Evolutionary conservation across 2,888 invertebrate genomes (phyloP), one percentile per base, ranked within the genome.

Genomic region (Melanostoma scalare): DNA sequence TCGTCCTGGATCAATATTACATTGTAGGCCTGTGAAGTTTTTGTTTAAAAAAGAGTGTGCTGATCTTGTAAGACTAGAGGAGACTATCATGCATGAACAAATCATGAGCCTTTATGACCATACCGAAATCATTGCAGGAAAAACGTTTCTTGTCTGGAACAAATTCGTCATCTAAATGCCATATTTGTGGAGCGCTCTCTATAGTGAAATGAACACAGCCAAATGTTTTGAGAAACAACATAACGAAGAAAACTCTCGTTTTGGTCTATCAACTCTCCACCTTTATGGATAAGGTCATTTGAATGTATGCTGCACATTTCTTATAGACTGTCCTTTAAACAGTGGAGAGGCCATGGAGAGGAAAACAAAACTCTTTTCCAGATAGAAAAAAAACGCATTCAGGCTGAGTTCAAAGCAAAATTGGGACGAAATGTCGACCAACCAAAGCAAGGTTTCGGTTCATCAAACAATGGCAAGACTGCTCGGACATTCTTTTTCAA

Each of bases 381-480:
- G n/a, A 42, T 42, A 4, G 42, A 3, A n/a, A 42, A 42, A 42
- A 42, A 42, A 42, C 8, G 42, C 0, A 42, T 42, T 9, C 42
- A 42, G n/a, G 8, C 8, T 5, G 42, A 3, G n/a, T 42, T 42
- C 40, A 40, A 40, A n/a, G n/a, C n/a, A n/a, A n/a, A n/a, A n/a
- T n/a, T n/a, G n/a, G n/a, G n/a, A n/a, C n/a, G n/a, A n/a, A n/a
- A n/a, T n/a, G n/a, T n/a, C n/a, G n/a, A n/a, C n/a, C n/a, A n/a
- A n/a, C n/a, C n/a, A n/a, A n/a, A n/a, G n/a, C 63, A 5, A n/a
- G n/a, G n/a, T n/a, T n/a, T n/a, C n/a, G n/a, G n/a, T n/a, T n/a
- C n/a, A n/a, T n/a, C n/a, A n/a, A 73, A 63, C 46, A 10, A 63
- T 44, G 46, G 73, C 4, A 73, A 73, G 61, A 73, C 73, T 30